A percentile compares a stretch with the other conserved stretches of the same genome.
Conservation (phyloP, 2,888 invertebrate species). For the Hermaeophaga mercurialis region DNA sequence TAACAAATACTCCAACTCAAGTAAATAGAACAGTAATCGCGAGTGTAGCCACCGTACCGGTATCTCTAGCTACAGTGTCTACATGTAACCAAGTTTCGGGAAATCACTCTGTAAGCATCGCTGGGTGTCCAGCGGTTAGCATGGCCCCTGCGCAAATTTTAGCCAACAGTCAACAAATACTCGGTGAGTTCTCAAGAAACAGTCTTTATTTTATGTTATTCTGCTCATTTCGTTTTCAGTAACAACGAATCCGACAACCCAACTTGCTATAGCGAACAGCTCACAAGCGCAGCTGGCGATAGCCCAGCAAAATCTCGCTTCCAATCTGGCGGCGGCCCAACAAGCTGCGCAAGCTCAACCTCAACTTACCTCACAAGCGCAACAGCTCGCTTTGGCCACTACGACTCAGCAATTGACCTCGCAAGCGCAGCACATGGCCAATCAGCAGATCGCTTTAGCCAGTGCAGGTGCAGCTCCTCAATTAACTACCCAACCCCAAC, state of each 20-base stretch:
- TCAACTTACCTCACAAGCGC: slow-evolving; percentile 51
- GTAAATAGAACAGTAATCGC: slow-evolving; percentile 64
- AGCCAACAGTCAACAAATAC: slow-evolving; percentile 57
- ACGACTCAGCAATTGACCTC: slow-evolving; percentile 52
- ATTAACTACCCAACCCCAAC: slow-evolving; percentile 46
- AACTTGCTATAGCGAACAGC: slow-evolving; percentile 54
- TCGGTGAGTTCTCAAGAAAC: slow-evolving; percentile 47
- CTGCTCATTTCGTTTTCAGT: slow-evolving; percentile 44
- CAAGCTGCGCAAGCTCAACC: slow-evolving; percentile 52
- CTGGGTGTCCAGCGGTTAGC: slow-evolving; percentile 63
- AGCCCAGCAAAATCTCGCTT: slow-evolving; percentile 55
- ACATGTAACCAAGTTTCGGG: slow-evolving; percentile 57
- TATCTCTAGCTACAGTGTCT: slow-evolving; percentile 66
- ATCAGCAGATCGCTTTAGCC: slow-evolving; percentile 46
- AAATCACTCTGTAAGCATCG: slow-evolving; percentile 62
- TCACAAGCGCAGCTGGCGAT: slow-evolving; percentile 56
- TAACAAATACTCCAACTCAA: slow-evolving; percentile 60
- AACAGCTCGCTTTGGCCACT: slow-evolving; percentile 54
- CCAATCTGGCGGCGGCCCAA: slow-evolving; percentile 52
- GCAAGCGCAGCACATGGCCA: slow-evolving; percentile 51
- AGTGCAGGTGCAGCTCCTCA: slow-evolving; percentile 27
- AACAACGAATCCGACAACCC: slow-evolving; percentile 55
- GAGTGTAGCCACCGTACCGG: slow-evolving; percentile 66
- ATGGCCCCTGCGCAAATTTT: slow-evolving; percentile 62
- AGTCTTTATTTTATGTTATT: slow-evolving; percentile 4